A percentile compares a stretch with the other conserved stretches of the same genome.
phyloP scores from a whole-genome alignment of 2,888 invertebrate species.

The Drosophila neotestacea region DNA sequence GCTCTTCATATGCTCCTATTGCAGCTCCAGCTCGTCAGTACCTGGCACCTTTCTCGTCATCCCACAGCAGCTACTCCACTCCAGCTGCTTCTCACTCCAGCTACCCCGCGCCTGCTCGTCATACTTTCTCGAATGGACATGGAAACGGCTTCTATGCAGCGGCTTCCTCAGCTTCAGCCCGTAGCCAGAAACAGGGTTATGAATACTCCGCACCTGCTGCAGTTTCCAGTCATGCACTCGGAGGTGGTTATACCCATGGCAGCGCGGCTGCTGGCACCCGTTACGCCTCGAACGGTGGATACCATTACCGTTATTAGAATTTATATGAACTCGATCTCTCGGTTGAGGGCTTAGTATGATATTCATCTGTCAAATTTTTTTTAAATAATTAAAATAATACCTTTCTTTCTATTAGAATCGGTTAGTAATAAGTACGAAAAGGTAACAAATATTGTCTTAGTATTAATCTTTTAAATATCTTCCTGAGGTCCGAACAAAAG shows the following conservation, averaged over 20 bases:
- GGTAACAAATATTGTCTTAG: too few species aligned
- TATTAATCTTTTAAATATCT: too few species aligned
- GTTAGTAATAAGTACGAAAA: too few species aligned
- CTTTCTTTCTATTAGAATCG: too few species aligned
- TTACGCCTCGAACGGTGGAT: conserved; percentile 75
- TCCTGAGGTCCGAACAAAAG: too few species aligned
- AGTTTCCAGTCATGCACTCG: neutral
- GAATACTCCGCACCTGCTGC: conserved; percentile 27
- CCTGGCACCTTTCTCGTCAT: conserved; percentile 16
- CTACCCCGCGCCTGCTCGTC: conserved; percentile 32
- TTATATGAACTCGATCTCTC: conserved; percentile 41
- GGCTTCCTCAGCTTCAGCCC: conserved; percentile 16
- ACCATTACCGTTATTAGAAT: conserved; percentile 62
- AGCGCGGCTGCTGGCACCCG: conserved; percentile 45
- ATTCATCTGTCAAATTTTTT: neutral
- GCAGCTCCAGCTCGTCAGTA: conserved; percentile 28
- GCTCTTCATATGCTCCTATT: neutral
- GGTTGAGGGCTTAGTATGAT: conserved; percentile 2
- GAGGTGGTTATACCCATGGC: conserved; percentile 8
- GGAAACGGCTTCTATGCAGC: conserved; percentile 26
- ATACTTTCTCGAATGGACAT: conserved; percentile 29
- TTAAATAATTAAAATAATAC: conserved; percentile 14
- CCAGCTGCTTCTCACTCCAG: conserved; percentile 18
- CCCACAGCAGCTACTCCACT: conserved; percentile 34
- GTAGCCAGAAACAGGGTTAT: conserved; percentile 27